Evolutionary conservation across 2,113 vertebrate genomes (phyloP), one percentile per base, ranked within the genome.

Genomic region (Lichenostomus cassidix): DNA sequence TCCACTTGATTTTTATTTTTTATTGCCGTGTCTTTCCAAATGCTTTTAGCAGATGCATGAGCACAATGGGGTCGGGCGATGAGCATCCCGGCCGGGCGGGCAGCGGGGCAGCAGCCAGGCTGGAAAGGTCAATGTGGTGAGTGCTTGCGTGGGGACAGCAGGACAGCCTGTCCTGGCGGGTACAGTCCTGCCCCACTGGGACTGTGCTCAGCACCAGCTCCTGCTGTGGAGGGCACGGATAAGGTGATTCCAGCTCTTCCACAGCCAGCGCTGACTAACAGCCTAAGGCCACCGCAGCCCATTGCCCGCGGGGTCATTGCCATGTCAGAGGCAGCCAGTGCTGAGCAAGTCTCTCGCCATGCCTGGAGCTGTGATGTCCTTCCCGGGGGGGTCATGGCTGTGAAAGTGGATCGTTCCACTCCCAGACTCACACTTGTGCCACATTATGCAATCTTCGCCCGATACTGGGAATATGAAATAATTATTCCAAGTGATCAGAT

Each of bases 401-500:
- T 11, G 47, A 5, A 9, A 47, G 4, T 1, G 28, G 41, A 55
- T 27, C 4, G 0, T 52, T 76, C 33, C 8, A 2, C 64, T 41
- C 33, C 60, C 3, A 5, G 39, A 13, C 58, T 81, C 49, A 1
- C 4, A 15, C 81, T 62, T 42, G 71, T 49, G 39, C 71, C 7
- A 11, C 87, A 68, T 94, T 80, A 58, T 91, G 92, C 96, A 92
- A 94, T 87, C 86, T 81, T 96, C 64, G 23, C 90, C 85, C 83
- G 10, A 76, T 92, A 81, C 84, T 31, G 27, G 75, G 95, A 95
- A 96, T 94, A 95, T 95, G 96, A 96, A 96, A 97, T 96, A 95
- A 97, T 97, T 96, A 97, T 97, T 94, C 95, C 78, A 62, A 97
- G 94, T 84, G 97, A 97, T 96, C 96, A 90, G 90, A 95, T 97